These are phyloP conservation scores for Fulica atra DNA, from an alignment of 2,113 vertebrate species.

Conservation along the genomic window DNA sequence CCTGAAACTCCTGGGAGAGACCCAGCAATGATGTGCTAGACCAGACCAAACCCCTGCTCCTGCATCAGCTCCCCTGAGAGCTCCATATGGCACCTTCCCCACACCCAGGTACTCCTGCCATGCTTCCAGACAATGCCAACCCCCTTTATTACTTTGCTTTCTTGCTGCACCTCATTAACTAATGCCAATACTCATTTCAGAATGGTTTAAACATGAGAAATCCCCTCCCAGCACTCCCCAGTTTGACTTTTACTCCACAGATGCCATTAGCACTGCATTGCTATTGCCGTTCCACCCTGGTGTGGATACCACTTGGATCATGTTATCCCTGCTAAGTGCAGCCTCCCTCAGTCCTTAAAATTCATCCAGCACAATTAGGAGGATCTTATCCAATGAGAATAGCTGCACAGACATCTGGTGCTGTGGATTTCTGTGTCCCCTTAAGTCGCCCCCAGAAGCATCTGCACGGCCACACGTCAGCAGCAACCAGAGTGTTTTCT, in stretches of 20 bases:
- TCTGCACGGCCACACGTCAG: neutral
- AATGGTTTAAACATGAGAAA: neutral
- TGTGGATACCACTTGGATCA: accelerated
- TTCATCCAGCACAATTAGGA: neutral
- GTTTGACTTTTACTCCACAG: too few relatives aligned
- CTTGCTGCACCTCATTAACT: accelerated
- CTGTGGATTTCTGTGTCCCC: neutral
- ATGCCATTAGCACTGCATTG: accelerated
- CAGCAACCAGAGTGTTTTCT: neutral
- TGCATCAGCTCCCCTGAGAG: neutral
- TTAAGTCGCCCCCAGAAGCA: neutral
- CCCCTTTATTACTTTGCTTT: too few relatives aligned
- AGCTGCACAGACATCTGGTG: neutral
- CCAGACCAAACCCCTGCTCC: neutral
- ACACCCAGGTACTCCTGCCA: accelerated
- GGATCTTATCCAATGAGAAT: neutral
- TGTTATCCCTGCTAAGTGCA: accelerated
- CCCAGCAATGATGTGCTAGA: accelerated
- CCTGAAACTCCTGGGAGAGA: accelerated
- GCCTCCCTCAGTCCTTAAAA: neutral
- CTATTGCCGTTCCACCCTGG: accelerated
- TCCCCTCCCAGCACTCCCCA: too few relatives aligned
- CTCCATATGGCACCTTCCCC: neutral
- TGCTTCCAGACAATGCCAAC: neutral
- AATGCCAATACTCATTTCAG: neutral